These are phyloP conservation scores for Pollachius pollachius DNA, from an alignment of 2,113 vertebrate genomes.

Conservation along the genomic window DNA sequence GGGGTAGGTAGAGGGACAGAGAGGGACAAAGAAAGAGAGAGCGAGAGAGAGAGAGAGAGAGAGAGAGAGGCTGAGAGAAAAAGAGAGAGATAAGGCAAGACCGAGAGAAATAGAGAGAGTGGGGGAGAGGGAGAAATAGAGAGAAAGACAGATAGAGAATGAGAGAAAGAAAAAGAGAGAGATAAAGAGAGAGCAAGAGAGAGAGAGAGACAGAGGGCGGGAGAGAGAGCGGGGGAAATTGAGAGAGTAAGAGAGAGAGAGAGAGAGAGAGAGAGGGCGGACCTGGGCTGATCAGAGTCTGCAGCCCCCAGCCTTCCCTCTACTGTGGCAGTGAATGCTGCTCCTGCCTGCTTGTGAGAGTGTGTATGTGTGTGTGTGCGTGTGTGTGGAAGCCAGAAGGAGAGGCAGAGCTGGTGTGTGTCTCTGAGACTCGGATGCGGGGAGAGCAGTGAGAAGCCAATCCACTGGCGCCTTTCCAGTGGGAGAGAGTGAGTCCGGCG, in stretches of 20 bases:
- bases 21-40: conserved; percentile 17
- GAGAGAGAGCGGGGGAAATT: conserved; percentile 11
- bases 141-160: background rate
- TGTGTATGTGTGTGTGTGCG: background rate
- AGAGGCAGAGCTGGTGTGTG: conserved; percentile 13
- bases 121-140: background rate
- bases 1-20: background rate
- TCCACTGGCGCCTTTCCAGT: background rate
- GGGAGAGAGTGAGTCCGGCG: background rate
- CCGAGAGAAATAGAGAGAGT: conserved; percentile 19
- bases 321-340: background rate
- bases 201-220: conserved; percentile 4
- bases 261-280: background rate
- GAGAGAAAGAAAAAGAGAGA: conserved; percentile 24
- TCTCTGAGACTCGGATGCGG: background rate
- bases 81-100: conserved; percentile 19
- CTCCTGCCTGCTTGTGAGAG: conserved; percentile 5
- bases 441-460: background rate
- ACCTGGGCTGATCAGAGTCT: background rate
- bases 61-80: background rate
- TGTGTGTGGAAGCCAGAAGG: background rate
- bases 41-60: conserved; percentile 2
- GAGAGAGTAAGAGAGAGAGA: conserved; percentile 27
- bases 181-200: conserved; percentile 20
- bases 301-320: background rate